Percentiles rank a stretch among this genome's conserved stretches.
Conservation (phyloP, 1,140 invertebrate species). For the Temnothorax longispinosus region DNA sequence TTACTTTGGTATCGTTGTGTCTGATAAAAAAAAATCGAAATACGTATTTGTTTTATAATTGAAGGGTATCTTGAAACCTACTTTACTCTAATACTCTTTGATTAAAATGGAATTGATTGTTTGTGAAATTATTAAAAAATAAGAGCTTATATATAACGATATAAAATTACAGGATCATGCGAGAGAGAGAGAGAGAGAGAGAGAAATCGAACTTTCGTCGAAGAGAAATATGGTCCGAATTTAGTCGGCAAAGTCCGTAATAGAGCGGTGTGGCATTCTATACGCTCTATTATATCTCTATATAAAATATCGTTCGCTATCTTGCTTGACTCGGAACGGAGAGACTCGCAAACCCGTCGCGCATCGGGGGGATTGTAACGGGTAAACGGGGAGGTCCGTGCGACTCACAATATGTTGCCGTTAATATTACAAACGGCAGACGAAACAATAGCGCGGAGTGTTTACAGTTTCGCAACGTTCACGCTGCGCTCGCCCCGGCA, state of each 20-base stretch:
- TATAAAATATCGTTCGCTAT: neutral
- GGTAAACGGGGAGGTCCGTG: neutral
- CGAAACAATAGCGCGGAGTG: conserved; percentile 35
- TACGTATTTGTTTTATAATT: neutral
- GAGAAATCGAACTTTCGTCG: neutral
- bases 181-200: neutral
- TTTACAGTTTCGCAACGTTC: conserved; percentile 39
- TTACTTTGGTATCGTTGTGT: neutral
- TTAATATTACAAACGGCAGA: conserved; percentile 42
- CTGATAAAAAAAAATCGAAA: neutral
- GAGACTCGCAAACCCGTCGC: neutral
- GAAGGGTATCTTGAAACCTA: neutral
- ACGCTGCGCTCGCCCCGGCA: neutral
- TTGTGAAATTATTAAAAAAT: neutral
- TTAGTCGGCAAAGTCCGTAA: neutral
- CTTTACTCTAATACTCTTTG: neutral
- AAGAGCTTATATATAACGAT: neutral
- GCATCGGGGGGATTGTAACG: neutral
- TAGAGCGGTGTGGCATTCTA: neutral
- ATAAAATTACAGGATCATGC: neutral
- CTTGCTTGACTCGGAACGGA: neutral
- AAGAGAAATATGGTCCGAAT: neutral
- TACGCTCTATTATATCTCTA: neutral
- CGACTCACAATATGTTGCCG: conserved; percentile 44
- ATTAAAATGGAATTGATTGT: neutral